phyloP scores from a whole-genome alignment of 2,888 invertebrate genomes.

The Drosophila imparisetae region DNA sequence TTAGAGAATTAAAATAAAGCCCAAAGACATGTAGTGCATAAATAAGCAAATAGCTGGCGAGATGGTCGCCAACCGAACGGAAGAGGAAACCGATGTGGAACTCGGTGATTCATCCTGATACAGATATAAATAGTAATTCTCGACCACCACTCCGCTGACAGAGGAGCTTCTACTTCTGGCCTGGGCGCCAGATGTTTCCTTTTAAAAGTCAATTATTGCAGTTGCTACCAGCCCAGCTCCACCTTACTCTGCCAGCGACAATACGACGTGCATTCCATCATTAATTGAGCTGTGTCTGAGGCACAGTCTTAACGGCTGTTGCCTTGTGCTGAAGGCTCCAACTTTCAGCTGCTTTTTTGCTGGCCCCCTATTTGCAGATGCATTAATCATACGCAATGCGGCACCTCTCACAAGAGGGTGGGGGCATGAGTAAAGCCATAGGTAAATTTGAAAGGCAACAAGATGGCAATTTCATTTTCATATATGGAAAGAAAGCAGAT shows the following conservation, averaged over 20 bases:
- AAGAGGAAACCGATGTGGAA: slow-evolving; percentile 41
- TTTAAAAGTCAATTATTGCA: slow-evolving; percentile 69
- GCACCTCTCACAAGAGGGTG: slow-evolving; percentile 2
- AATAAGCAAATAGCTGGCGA: slow-evolving; percentile 37
- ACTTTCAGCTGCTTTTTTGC: slow-evolving; percentile 23
- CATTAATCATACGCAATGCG: slow-evolving; percentile 68
- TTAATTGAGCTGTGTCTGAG: slow-evolving; percentile 49
- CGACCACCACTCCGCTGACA: slow-evolving; percentile 29
- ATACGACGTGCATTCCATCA: slow-evolving; percentile 55
- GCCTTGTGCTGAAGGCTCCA: slow-evolving; percentile 27
- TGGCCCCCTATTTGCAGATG: slow-evolving; percentile 33
- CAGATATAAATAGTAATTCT: slow-evolving; percentile 15
- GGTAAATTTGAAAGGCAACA: not conserved
- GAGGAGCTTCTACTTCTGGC: slow-evolving; percentile 26
- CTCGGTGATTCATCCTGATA: slow-evolving; percentile 56
- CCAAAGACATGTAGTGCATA: slow-evolving; percentile 65
- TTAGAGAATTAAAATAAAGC: slow-evolving; percentile 56
- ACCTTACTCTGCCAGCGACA: slow-evolving; percentile 2
- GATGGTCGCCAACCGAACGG: slow-evolving; percentile 21
- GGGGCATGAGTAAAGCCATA: not conserved
- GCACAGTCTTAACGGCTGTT: slow-evolving; percentile 30
- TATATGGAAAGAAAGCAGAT: not conserved
- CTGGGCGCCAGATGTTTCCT: slow-evolving; percentile 60
- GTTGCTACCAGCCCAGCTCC: not conserved
- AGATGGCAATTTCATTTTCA: not conserved